A percentile compares a stretch with the other conserved stretches of the same genome.
phyloP scores from a whole-genome alignment of 2,113 vertebrate species.

The Labeo rohita region DNA sequence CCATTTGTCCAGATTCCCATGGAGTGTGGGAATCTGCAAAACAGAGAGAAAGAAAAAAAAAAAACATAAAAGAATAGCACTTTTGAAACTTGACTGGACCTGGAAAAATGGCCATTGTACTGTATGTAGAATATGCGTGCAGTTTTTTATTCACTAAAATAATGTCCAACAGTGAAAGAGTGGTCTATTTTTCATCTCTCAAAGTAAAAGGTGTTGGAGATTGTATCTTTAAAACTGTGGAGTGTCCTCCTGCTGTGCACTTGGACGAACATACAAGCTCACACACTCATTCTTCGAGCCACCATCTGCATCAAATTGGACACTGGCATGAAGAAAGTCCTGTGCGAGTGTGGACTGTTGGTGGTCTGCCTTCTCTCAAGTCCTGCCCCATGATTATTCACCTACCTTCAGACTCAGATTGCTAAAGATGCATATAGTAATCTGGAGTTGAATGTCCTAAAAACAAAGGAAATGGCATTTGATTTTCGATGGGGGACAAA shows the following conservation, averaged over 20 bases:
- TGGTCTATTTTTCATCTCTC: slow-evolving; percentile 26
- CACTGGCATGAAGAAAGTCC: background rate
- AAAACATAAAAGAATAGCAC: background rate
- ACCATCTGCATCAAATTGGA: slow-evolving; percentile 21
- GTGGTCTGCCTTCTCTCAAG: slow-evolving; percentile 28
- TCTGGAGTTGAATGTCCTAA: too few relatives aligned
- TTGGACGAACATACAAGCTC: background rate
- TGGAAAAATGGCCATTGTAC: slow-evolving; percentile 4
- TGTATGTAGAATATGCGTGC: background rate
- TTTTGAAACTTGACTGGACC: background rate
- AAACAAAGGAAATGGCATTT: too few relatives aligned
- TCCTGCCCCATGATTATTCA: slow-evolving; percentile 32
- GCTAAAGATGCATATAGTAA: too few relatives aligned
- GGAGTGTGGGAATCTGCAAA: background rate
- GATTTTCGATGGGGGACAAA: too few relatives aligned
- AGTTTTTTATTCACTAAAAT: background rate
- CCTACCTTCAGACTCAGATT: slow-evolving; percentile 56
- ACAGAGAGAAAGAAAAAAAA: background rate
- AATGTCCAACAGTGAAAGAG: background rate
- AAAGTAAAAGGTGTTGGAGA: background rate
- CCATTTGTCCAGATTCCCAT: background rate
- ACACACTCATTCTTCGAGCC: background rate
- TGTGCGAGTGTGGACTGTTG: slow-evolving; percentile 2
- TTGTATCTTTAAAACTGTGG: background rate
- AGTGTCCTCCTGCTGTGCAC: background rate